These are phyloP conservation scores for Deilephila elpenor DNA, from an alignment of 2,888 invertebrate genomes.

Conservation along the genomic window DNA sequence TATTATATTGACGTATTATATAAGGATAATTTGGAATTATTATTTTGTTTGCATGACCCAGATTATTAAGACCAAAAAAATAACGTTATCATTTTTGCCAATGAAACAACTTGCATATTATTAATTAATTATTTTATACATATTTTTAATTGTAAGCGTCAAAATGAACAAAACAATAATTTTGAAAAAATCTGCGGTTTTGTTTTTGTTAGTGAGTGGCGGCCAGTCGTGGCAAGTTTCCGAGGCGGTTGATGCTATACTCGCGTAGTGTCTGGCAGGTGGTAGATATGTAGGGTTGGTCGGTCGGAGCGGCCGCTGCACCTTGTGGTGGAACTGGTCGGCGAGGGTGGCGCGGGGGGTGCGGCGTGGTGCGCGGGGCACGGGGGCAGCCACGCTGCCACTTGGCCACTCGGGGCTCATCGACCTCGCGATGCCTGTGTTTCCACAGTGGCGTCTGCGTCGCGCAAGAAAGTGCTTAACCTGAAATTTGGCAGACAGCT, in stretches of 20 bases:
- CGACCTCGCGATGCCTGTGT: constrained; percentile 70
- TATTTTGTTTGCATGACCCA: neutral
- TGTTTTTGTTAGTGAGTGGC: constrained; percentile 4
- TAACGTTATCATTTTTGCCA: no score
- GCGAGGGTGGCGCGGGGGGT: constrained; percentile 49
- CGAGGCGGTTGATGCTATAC: constrained; percentile 51
- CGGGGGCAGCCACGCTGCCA: constrained; percentile 36
- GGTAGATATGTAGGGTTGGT: constrained; percentile 81
- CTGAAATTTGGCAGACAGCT: constrained; percentile 68
- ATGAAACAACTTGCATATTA: neutral
- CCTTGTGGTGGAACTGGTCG: constrained; percentile 81
- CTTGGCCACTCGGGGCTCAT: constrained; percentile 61
- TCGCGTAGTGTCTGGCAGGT: constrained; percentile 80
- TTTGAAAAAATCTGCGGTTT: neutral
- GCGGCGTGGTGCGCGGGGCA: constrained; percentile 45
- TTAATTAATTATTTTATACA: neutral
- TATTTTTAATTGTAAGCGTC: neutral
- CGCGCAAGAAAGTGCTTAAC: constrained; percentile 76
- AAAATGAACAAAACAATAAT: neutral
- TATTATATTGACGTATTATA: neutral
- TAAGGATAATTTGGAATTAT: neutral
- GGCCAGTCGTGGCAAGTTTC: neutral
- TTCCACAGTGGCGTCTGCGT: constrained; percentile 67
- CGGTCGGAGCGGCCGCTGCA: constrained; percentile 75
- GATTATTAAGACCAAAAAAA: no score